Evolutionary conservation across 2,113 vertebrate genomes (phyloP).

Genomic region (Proterorhinus semilunaris): DNA sequence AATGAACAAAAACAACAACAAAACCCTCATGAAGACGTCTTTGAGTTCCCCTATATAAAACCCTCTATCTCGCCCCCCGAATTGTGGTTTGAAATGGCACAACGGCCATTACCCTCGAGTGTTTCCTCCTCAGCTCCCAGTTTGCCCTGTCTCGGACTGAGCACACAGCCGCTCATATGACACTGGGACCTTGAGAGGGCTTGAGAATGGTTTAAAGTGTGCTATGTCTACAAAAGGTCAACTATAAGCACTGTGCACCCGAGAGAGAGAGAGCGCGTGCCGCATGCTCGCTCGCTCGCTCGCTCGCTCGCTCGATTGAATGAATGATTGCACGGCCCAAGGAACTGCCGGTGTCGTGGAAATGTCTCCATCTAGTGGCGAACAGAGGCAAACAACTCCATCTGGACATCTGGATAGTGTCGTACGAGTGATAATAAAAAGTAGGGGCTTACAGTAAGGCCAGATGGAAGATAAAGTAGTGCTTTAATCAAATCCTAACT

Average conservation of each 20-base stretch:
- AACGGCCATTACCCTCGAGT: neutral
- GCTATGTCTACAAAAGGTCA: conserved; percentile 17
- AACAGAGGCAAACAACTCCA: neutral
- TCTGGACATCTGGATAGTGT: neutral
- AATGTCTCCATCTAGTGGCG: conserved; percentile 68
- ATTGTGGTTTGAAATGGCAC: conserved; percentile 1
- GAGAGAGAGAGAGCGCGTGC: neutral
- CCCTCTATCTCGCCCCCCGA: conserved; percentile 19
- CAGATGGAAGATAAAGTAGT: neutral
- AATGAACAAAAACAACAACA: no score
- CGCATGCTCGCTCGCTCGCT: neutral
- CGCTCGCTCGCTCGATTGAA: neutral
- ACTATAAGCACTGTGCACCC: conserved; percentile 10
- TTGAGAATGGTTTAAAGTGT: conserved; percentile 17
- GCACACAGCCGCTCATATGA: conserved; percentile 10
- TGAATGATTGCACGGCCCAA: neutral
- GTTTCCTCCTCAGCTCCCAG: conserved; percentile 17
- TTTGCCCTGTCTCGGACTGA: conserved; percentile 19
- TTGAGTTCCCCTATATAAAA: neutral
- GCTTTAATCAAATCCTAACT: neutral
- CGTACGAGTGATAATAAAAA: conserved; percentile 12
- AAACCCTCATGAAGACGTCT: no score
- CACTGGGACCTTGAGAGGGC: conserved; percentile 12
- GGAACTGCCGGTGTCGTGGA: conserved; percentile 26
- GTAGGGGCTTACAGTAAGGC: conserved; percentile 1